Evolutionary conservation across 2,113 vertebrate genomes (phyloP), one percentile per base, ranked within the genome.

Genomic region (Aptenodytes forsteri): DNA sequence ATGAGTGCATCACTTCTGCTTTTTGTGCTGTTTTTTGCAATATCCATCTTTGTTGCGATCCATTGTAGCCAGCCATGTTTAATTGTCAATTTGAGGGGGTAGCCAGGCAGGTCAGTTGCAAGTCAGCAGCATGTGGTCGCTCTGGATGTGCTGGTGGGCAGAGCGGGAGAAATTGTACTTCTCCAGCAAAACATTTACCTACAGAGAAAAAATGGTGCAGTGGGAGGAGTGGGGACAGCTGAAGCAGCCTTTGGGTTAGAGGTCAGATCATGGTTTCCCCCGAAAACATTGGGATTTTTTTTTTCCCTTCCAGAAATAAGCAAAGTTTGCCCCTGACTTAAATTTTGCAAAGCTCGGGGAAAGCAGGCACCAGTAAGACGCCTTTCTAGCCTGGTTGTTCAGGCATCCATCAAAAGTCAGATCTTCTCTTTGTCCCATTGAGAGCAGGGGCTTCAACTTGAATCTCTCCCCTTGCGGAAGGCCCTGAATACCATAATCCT

Each of bases 21-120:
- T 87, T 96, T 66, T 32, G 16, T 58, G 19, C 25, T 34, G 4
- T 1, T 80, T 83, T 86, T 17, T 5, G 10, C 47, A 38, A 9
- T 42, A 21, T 22, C 4, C 21, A 5, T 59, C 54, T 65, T 44
- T 25, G 3, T 55, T 76, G 67, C 1, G 1, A 21, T 73, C 55
- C 10, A 4, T 73, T 26, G 10, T 7, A 83, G 44, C 30, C n/a
- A 66, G 20, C 23, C 0, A 0, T 34, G 30, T 61, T 49, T 29
- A 59, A 19, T 5, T n/a, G 32, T 64, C n/a, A 26, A 2, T 78
- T 77, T 70, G 46, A 46, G 15, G 13, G 7, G 11, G 2, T 18
- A 76, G n/a, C 10, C 29, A 71, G 32, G 34, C 4, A 38, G 21
- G 34, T 83, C 4, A 52, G 73, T 49, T 83, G 34, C 66, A 80